Evolutionary conservation across 1,140 invertebrate genomes (phyloP).

Genomic region (Ctenoplectra terminalis): DNA sequence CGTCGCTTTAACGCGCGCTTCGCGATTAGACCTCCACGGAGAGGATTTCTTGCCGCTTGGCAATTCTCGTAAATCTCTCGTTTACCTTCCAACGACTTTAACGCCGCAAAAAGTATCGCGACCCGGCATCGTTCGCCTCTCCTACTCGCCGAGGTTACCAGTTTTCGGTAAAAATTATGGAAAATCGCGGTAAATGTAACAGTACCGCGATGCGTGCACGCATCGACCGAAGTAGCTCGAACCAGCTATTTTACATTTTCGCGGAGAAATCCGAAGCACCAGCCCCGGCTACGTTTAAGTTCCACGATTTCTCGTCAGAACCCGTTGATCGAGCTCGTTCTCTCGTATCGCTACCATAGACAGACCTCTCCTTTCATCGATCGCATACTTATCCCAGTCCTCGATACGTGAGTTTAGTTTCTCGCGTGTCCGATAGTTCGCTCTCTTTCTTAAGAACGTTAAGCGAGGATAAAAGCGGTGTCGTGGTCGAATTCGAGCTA

Average conservation of each 20-base stretch:
- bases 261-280: constrained; percentile 75
- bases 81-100: constrained; percentile 45
- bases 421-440: background rate
- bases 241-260: constrained; percentile 69
- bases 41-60: constrained; percentile 49
- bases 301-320: constrained; percentile 68
- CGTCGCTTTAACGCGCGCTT: constrained; percentile 22
- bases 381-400: background rate
- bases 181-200: constrained; percentile 26
- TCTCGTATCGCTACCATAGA: background rate
- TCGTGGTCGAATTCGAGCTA: too few species aligned
- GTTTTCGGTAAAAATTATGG: constrained; percentile 30
- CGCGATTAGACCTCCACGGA: constrained; percentile 52
- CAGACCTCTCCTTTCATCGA: constrained; percentile 14
- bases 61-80: constrained; percentile 39
- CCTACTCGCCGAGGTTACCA: constrained; percentile 38
- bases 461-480: too few species aligned
- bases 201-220: background rate
- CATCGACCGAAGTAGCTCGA: background rate
- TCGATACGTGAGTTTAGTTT: background rate
- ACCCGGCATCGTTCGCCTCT: constrained; percentile 34
- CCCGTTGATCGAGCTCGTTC: constrained; percentile 30
- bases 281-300: constrained; percentile 45
- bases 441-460: too few species aligned
- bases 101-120: constrained; percentile 45